phyloP scores from a whole-genome alignment of 2,888 invertebrate genomes.

The Aporophyla nigra region DNA sequence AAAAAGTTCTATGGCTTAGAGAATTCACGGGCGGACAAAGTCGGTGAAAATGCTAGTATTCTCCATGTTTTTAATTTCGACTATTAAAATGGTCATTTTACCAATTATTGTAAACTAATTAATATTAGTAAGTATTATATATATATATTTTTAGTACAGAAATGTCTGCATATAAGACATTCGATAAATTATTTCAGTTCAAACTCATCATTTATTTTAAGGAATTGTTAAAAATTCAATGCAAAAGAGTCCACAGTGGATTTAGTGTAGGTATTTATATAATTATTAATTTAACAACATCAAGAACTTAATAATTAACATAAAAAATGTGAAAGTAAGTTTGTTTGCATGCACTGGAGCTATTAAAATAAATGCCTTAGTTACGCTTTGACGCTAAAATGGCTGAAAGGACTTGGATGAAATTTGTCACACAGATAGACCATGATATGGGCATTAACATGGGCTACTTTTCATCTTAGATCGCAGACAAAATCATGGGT shows the following conservation, averaged over 20 bases:
- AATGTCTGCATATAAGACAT: neutral
- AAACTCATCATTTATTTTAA: constrained; percentile 19
- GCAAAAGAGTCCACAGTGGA: neutral
- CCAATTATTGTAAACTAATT: constrained; percentile 3
- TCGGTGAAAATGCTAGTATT: neutral
- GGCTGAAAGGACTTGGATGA: no score
- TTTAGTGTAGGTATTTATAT: neutral
- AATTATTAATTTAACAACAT: neutral
- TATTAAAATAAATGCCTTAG: no score
- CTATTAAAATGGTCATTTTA: neutral
- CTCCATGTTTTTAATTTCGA: neutral
- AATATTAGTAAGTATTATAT: neutral
- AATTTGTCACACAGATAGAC: no score
- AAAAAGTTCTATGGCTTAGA: neutral
- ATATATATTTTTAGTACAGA: neutral
- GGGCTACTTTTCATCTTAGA: no score
- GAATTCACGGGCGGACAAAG: neutral
- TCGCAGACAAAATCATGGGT: no score
- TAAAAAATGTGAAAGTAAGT: no score
- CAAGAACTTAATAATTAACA: no score
- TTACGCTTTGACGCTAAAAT: no score
- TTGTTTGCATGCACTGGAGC: no score
- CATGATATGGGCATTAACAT: no score
- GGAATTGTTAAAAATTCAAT: constrained; percentile 4
- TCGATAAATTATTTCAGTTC: constrained; percentile 26